Percentiles rank a stretch among this genome's conserved stretches.
Evolutionary conservation across 2,113 vertebrate species (phyloP).

Genomic region (Coptodon rendalli): DNA sequence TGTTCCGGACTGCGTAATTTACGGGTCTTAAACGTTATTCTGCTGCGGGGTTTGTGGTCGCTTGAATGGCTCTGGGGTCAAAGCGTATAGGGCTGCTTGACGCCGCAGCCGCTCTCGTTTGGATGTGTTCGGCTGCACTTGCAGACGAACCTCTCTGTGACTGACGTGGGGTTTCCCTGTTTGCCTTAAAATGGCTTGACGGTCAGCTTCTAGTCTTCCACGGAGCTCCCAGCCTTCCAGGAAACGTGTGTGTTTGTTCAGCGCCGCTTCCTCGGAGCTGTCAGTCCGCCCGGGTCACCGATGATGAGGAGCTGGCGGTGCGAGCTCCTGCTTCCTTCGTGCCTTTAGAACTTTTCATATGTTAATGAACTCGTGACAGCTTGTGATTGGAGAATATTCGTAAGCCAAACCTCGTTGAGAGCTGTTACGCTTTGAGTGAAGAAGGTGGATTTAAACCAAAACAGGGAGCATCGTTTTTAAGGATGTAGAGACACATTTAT

Average conservation of each 20-base stretch:
- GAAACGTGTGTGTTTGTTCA: not conserved
- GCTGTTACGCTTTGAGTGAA: not conserved
- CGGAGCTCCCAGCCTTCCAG: not conserved
- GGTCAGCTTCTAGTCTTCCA: not conserved
- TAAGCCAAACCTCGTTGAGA: not conserved
- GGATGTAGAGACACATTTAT: not conserved
- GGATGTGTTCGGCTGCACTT: not conserved
- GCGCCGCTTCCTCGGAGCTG: not conserved
- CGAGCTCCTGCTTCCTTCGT: not conserved
- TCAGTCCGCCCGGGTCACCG: not conserved
- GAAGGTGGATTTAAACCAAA: not conserved
- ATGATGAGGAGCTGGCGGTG: not conserved
- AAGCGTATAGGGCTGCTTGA: not conserved
- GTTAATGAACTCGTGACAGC: not conserved
- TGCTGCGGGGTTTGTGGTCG: not conserved
- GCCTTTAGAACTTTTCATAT: not conserved
- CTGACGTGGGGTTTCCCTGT: not conserved
- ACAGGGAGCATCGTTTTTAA: not conserved
- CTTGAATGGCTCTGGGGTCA: not conserved
- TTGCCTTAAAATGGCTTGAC: not conserved
- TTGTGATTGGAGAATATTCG: not conserved
- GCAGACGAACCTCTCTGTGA: accelerated
- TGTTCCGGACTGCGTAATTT: not conserved
- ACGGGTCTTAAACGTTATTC: not conserved
- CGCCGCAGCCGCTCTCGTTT: too few species aligned